Percentiles rank a stretch among this genome's conserved stretches.
Conservation (phyloP, 2,113 vertebrate species). For the Siniperca knerii region DNA sequence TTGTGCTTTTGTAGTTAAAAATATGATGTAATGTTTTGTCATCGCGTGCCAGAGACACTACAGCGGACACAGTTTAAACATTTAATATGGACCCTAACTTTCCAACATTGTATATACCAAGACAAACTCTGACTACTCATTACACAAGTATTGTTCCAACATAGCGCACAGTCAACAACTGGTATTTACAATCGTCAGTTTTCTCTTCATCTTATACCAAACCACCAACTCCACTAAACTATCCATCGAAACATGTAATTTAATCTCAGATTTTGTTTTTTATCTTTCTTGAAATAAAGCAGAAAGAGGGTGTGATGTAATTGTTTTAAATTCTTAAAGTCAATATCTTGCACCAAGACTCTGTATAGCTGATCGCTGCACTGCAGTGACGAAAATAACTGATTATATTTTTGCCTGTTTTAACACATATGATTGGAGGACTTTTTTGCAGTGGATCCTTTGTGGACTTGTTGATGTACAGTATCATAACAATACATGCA, state of each 20-base stretch:
- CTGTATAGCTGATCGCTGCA: background rate
- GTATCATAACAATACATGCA: background rate
- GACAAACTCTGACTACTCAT: constrained; percentile 54
- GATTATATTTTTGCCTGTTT: background rate
- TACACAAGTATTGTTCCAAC: constrained; percentile 13
- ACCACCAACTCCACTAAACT: background rate
- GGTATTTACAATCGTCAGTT: background rate
- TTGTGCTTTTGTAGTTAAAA: background rate
- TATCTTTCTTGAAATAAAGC: background rate
- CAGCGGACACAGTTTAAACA: constrained; percentile 26
- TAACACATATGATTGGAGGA: background rate
- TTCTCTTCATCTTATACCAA: background rate
- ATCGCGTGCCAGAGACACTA: background rate
- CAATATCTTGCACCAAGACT: background rate
- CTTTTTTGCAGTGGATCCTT: background rate
- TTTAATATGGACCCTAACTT: constrained; percentile 32
- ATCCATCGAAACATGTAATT: background rate
- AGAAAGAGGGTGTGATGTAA: background rate
- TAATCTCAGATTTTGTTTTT: background rate
- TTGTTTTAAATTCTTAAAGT: background rate
- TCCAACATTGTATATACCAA: background rate
- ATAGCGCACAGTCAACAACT: constrained; percentile 9
- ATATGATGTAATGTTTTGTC: background rate
- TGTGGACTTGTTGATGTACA: background rate
- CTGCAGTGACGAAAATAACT: background rate